Base-by-base conservation (phyloP, 2,888 invertebrate genomes). In the Kuschelorhynchus macadamiae region DNA sequence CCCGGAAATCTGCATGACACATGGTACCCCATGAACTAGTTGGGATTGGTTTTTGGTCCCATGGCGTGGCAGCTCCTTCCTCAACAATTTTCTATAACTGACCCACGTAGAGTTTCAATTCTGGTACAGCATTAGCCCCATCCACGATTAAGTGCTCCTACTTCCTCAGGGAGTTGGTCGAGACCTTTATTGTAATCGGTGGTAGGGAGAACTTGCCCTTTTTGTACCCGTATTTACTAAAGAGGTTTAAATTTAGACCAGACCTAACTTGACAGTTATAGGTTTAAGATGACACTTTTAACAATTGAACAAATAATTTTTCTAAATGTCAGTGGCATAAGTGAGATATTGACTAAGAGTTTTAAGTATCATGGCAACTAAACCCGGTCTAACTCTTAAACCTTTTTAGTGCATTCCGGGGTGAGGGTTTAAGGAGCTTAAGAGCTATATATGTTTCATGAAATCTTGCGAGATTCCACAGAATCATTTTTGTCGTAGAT, bases 1-100 rank as follows among this genome's bases (percentile, higher is more conserved):
- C 85, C 89, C 89, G 89, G 52, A 87, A 84, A 76, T 89, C 89
- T 0, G 84, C 81, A 71, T 89, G 89, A 0, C 85, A 82, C 16
- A 88, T 83, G 0, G 87, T 86, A 0, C 84, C 85, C 81, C 86
- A 89, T 0, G 85, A 83, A 20, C 86, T 85, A 3, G 57, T 84
- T 74, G 71, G 85, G 77, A 56, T 80, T 72, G 32, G 74, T 70
- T 70, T 44, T 42, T 74, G 52, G 9, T 71, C 72, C 33, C 71
- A 74, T 41, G 75, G 71, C 39, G 75, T 47, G 0, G 55, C 72
- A 0, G 76, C 71, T 8, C 77, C 73, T 66, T 77, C 71, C 46
- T 80, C 76, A 9, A 80, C 79, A 16, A 78, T 67, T 16, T 72
- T 70, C 53, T 78, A 75, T 1, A 80, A 47, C 33, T 74, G 74